phyloP scores from a whole-genome alignment of 2,113 vertebrate genomes.

The Podilymbus podiceps region DNA sequence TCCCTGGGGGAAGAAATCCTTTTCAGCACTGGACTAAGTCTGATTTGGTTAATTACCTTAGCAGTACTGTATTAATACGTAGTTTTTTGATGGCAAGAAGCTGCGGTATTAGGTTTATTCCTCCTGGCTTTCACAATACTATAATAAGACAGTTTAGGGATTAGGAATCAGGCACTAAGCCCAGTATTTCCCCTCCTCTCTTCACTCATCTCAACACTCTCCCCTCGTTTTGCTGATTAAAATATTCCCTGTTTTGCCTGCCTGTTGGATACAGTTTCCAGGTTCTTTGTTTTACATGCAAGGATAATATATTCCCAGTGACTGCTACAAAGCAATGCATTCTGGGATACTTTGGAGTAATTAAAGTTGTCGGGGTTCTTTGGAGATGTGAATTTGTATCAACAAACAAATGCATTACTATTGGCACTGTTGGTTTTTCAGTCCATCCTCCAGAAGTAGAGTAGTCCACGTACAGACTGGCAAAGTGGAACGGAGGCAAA shows the following conservation, averaged over 20 bases:
- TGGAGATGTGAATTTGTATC: not conserved
- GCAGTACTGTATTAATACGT: not conserved
- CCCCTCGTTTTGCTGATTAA: not conserved
- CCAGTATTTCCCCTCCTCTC: not conserved
- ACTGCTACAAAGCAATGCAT: not conserved
- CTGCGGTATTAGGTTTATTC: not conserved
- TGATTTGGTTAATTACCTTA: constrained; percentile 61
- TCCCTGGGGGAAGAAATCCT: constrained; percentile 48
- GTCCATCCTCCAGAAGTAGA: not conserved
- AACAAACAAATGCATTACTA: not conserved
- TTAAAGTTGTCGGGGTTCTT: not conserved
- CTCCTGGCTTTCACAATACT: not conserved
- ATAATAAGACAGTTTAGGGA: not conserved
- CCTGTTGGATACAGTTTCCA: constrained; percentile 1
- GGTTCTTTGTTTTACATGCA: not conserved
- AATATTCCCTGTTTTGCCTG: not conserved
- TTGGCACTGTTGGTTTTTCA: not conserved
- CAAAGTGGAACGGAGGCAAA: accelerated
- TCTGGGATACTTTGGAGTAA: not conserved
- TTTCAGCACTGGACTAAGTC: constrained; percentile 37
- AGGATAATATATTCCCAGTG: not conserved
- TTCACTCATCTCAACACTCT: not conserved
- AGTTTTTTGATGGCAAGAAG: constrained; percentile 12
- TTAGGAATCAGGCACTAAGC: not conserved
- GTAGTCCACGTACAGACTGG: not conserved